Base-by-base conservation (phyloP, 2,113 vertebrate species). In the Cinclus cinclus region DNA sequence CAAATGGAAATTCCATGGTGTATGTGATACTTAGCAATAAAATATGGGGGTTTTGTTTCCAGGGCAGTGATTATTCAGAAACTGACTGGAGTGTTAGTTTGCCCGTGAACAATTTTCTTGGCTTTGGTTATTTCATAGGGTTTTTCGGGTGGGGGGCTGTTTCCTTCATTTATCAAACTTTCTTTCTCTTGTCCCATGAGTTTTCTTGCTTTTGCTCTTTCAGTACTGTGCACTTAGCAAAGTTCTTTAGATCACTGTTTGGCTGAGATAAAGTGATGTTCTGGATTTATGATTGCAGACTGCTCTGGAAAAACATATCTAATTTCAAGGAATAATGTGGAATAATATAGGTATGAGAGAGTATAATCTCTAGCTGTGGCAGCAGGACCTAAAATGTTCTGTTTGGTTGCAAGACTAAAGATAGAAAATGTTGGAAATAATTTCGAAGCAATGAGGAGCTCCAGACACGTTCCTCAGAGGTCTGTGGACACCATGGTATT, bases 121-220 rank as follows among this genome's bases (percentile, higher is more conserved):
- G 42, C 42, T 71, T 68, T 3, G 1, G 6, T 64, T 77, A 5
- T 9, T 63, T 19, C 23, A 14, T 18, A 15, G 8, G 10, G 1
- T 5, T 41, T 21, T 55, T 79, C 30, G 24, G 2, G 7, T 1
- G 4, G 6, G 18, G 2, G 1, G 1, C 35, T 37, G 6, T 83
- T 89, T 87, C 28, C 15, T 87, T 82, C 8, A 37, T 42, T 49
- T 64, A 8, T 62, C 11, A 65, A 44, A 42, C 15, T 52, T 33
- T 23, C 2, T 50, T 77, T 74, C 4, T 37, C 22, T 63, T 3
- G 2, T 28, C 7, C 4, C 10, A 9, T 3, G 3, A 73, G 13
- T 88, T 62, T 56, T 70, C 60, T 90, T 2, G 1, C 31, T 68
- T 90, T 88, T 82, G 31, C 24, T 50, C 1, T 79, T 90, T 39